These are phyloP conservation scores for Macrosiphum euphorbiae DNA, from an alignment of 2,888 invertebrate species.

Conservation along the genomic window DNA sequence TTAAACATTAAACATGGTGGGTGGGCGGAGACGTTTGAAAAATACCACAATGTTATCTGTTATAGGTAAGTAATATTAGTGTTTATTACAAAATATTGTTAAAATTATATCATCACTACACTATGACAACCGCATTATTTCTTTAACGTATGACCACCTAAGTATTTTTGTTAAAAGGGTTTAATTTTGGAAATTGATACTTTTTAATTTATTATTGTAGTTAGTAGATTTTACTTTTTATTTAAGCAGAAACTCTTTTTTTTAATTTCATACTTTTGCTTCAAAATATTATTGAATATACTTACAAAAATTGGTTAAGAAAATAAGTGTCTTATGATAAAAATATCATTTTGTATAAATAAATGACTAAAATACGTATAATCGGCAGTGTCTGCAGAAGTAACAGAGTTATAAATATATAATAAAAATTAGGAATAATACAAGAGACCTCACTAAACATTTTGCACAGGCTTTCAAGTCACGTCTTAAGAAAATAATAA, in stretches of 20 bases:
- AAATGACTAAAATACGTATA: background rate
- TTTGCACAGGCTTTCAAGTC: conserved; percentile 22
- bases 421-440: background rate
- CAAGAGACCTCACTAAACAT: background rate
- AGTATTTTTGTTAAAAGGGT: too few relatives aligned
- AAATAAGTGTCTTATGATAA: background rate
- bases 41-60: background rate
- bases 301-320: background rate
- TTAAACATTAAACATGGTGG: background rate
- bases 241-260: background rate
- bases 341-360: background rate
- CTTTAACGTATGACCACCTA: background rate
- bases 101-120: background rate
- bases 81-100: background rate
- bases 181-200: background rate
- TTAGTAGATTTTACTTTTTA: background rate
- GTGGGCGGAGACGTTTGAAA: background rate
- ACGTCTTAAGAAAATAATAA: background rate
- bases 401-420: background rate
- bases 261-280: background rate
- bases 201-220: background rate
- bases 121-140: background rate
- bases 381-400: background rate
- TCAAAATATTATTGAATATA: background rate
- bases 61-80: background rate